These are phyloP conservation scores for Orthonevra nobilis DNA, from an alignment of 2,888 invertebrate genomes.

Conservation along the genomic window DNA sequence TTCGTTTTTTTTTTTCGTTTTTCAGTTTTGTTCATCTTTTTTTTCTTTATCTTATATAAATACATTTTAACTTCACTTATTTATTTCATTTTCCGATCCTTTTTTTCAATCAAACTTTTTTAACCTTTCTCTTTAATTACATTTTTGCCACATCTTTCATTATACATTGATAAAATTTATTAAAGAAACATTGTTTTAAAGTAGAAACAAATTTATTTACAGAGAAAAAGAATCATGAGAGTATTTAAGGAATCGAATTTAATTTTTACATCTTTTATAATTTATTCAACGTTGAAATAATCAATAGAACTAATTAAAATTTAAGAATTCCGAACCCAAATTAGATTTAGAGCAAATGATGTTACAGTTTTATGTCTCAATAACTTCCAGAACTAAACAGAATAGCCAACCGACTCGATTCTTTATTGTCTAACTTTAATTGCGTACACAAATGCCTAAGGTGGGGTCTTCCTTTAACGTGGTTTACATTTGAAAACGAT, in stretches of 20 bases:
- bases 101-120: constrained; percentile 13
- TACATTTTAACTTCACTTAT: constrained; percentile 29
- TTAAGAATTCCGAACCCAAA: too few species aligned
- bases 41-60: constrained; percentile 71
- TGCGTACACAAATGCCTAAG: too few species aligned
- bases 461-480: too few species aligned
- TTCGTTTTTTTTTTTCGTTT: constrained; percentile 74
- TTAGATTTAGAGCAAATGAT: too few species aligned
- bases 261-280: neutral
- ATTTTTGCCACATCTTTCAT: constrained; percentile 33
- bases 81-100: too few species aligned
- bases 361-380: too few species aligned
- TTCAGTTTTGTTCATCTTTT: constrained; percentile 73
- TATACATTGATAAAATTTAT: constrained; percentile 11
- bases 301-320: neutral
- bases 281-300: constrained; percentile 10
- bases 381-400: too few species aligned
- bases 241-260: constrained; percentile 3
- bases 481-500: too few species aligned
- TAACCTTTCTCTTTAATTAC: constrained; percentile 10
- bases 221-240: constrained; percentile 1
- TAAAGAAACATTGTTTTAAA: neutral
- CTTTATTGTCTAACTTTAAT: too few species aligned
- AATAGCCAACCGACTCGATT: too few species aligned
- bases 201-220: constrained; percentile 18